A percentile compares a stretch with the other conserved stretches of the same genome.
These are phyloP conservation scores for Anabas testudineus DNA, from an alignment of 2,797 vertebrate genomes.

Conservation along the genomic window DNA sequence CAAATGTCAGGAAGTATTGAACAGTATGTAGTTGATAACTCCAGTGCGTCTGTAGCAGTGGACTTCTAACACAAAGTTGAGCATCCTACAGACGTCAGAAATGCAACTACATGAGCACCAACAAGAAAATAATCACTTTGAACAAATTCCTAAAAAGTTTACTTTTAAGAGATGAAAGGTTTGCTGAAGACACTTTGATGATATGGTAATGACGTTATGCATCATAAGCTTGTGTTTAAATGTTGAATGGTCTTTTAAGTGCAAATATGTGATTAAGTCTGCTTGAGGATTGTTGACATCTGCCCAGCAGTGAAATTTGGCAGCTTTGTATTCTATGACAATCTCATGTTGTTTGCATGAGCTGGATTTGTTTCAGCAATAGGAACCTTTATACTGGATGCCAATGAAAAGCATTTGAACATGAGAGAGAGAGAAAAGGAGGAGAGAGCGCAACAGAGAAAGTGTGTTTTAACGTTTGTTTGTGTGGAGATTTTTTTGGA, in stretches of 20 bases:
- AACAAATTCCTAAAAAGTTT: slow-evolving; percentile 58
- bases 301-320: slow-evolving; percentile 61
- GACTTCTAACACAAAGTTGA: neutral
- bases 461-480: slow-evolving; percentile 62
- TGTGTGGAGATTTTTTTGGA: slow-evolving; percentile 75
- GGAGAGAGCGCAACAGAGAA: slow-evolving; percentile 55
- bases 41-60: neutral
- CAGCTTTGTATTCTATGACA: slow-evolving; percentile 54
- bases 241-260: slow-evolving; percentile 76
- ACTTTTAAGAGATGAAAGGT: slow-evolving; percentile 70
- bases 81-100: slow-evolving; percentile 12
- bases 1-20: slow-evolving; percentile 9
- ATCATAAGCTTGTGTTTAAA: slow-evolving; percentile 75
- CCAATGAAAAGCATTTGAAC: slow-evolving; percentile 77
- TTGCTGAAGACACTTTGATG: slow-evolving; percentile 72
- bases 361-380: slow-evolving; percentile 72
- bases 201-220: slow-evolving; percentile 64
- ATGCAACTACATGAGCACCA: slow-evolving; percentile 19
- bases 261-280: slow-evolving; percentile 77
- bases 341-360: slow-evolving; percentile 79
- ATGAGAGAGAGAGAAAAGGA: slow-evolving; percentile 53
- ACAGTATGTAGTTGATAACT: slow-evolving; percentile 18
- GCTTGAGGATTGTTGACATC: slow-evolving; percentile 66
- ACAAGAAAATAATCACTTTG: slow-evolving; percentile 30
- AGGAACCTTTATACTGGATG: slow-evolving; percentile 76